Percentiles rank a stretch among this genome's conserved stretches.
Conservation (phyloP, 2,888 invertebrate species). For the Amphipoea oculea region DNA sequence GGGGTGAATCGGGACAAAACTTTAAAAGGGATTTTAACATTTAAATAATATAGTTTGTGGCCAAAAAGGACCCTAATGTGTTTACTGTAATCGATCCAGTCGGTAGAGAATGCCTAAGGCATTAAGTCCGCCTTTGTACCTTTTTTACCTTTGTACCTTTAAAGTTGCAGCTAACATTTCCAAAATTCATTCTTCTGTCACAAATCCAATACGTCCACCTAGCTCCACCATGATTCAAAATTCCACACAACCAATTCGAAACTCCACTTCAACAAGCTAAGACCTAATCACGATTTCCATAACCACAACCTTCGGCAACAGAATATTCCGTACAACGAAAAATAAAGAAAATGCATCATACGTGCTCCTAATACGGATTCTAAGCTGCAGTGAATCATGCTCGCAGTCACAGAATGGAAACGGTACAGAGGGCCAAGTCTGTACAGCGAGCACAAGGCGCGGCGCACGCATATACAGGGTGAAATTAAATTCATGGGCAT, state of each 20-base stretch:
- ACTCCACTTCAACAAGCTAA: conserved; percentile 47
- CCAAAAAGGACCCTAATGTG: no score
- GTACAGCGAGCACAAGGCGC: not conserved
- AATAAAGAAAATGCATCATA: conserved; percentile 66
- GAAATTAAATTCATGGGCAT: no score
- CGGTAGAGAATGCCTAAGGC: no score
- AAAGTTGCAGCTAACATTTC: not conserved
- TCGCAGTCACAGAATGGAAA: conserved; percentile 11
- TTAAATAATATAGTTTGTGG: no score
- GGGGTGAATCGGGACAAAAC: no score
- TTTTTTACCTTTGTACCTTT: no score
- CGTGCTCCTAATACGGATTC: conserved; percentile 64
- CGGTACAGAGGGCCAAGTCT: not conserved
- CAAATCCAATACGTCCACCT: conserved; percentile 11
- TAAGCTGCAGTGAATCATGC: conserved; percentile 60
- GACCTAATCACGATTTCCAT: conserved; percentile 60
- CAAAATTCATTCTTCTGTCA: not conserved
- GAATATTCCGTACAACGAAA: conserved; percentile 61
- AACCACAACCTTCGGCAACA: conserved; percentile 53
- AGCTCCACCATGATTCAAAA: not conserved
- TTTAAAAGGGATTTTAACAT: no score
- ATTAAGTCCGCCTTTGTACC: no score
- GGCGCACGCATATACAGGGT: not conserved
- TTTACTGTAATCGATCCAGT: no score
- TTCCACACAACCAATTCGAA: conserved; percentile 30